Base-by-base conservation (phyloP, 64 coral and sea anemone genomes). In the Montipora sp. region DNA sequence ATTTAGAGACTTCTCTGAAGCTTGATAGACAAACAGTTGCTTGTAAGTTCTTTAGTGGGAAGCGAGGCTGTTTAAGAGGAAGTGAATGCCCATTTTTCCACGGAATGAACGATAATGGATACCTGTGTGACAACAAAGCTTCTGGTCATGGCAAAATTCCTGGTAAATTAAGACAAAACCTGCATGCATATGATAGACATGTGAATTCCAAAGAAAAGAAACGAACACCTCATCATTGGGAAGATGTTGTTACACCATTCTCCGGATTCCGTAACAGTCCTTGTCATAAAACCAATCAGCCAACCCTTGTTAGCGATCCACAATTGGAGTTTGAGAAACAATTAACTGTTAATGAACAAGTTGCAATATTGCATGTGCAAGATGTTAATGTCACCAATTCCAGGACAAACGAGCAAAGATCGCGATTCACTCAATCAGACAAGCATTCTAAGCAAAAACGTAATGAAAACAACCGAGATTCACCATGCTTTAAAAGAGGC, bases 1-100 rank as follows among this genome's bases (percentile, higher is more conserved):
- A 43, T 13, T 83, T 78, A 87, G 75, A 77, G 44, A 55, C 83
- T 44, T 19, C 59, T 75, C 24, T 36, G 36, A 36, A 36, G 36
- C 36, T 47, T 63, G 60, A 69, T 47, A 90, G 78, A n/a, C 48
- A 63, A 93, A 77, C 50, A 10, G 13, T 57, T 18, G 73, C 76
- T 69, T 97, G 95, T 57, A 94, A 90, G 74, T 94, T 81, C 77
- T 97, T 97, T 75, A 63, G 59, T 27, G 51, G 83, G 58, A 94
- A 94, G 77, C 81, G 48, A 66, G 95, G 95, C 0, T 97, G 95
- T 57, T 71, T 73, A 20, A 91, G 92, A 94, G 92, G 92, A 80
- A 74, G 81, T 44, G 60, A 75, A 5, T 96, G 95, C 47, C 89
- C 71, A 12, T 96, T 93, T 70, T 58, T 65, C 8, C 95, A 95